These are phyloP conservation scores for Ptyas mucosa DNA, from an alignment of 2,113 vertebrate genomes.

Conservation along the genomic window DNA sequence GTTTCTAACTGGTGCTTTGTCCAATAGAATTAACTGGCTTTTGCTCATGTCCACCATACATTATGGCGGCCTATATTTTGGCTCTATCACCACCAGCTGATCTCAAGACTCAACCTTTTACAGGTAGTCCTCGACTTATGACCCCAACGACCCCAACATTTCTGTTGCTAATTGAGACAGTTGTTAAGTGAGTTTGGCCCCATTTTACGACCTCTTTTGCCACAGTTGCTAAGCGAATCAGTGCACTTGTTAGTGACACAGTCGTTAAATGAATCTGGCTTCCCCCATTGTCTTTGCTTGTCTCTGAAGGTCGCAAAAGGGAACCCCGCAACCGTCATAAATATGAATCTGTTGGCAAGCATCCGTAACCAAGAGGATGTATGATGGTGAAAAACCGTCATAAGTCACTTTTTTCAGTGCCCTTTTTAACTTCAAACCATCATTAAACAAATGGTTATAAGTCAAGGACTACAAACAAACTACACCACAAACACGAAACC, in stretches of 20 bases:
- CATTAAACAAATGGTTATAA: background rate
- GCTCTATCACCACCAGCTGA: background rate
- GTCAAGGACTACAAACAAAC: background rate
- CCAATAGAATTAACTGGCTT: background rate
- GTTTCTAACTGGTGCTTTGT: background rate
- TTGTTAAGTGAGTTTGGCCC: background rate
- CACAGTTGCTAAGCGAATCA: background rate
- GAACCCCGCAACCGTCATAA: background rate
- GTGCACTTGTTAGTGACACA: background rate
- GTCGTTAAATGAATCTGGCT: background rate
- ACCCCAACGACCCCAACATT: background rate
- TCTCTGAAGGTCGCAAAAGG: background rate
- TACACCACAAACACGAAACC: background rate
- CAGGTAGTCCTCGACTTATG: background rate
- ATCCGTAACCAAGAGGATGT: background rate
- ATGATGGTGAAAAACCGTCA: background rate
- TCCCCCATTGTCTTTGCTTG: background rate
- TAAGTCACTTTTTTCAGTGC: background rate
- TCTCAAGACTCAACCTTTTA: background rate
- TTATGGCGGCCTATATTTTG: background rate
- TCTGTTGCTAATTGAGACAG: background rate
- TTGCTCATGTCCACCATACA: background rate
- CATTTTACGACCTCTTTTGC: background rate
- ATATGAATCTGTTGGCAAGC: background rate
- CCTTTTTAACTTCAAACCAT: too few species aligned